phyloP scores from a whole-genome alignment of 2,113 vertebrate genomes.

The Rynchops niger region DNA sequence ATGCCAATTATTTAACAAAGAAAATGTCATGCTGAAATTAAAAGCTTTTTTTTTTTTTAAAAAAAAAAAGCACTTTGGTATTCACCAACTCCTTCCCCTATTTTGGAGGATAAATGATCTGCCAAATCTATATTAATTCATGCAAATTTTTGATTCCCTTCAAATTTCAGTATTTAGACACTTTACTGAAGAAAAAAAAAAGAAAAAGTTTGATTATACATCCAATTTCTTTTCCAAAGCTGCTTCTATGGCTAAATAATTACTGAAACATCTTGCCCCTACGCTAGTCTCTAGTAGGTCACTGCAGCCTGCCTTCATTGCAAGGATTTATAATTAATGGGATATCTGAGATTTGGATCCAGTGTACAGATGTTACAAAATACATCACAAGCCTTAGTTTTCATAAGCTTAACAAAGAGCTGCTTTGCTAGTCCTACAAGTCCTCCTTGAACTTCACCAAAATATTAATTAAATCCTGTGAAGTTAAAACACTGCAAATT shows the following conservation, averaged over 20 bases:
- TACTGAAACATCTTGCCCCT: neutral
- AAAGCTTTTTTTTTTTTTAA: neutral
- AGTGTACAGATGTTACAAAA: neutral
- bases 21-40: neutral
- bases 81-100: neutral
- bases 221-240: neutral
- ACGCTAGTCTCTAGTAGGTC: neutral
- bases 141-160: neutral
- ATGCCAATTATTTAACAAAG: neutral
- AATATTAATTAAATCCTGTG: neutral
- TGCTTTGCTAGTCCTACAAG: conserved; percentile 35
- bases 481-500: neutral
- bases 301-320: neutral
- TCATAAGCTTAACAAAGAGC: neutral
- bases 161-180: neutral
- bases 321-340: neutral
- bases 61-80: neutral
- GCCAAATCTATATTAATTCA: neutral
- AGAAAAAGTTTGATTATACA: neutral
- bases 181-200: neutral
- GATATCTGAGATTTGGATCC: neutral
- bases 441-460: conserved; percentile 21
- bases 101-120: neutral
- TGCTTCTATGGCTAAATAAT: neutral
- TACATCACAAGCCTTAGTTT: neutral